Evolutionary conservation across 2,888 invertebrate species (phyloP).

Genomic region (Dicranocentrus wangi): DNA sequence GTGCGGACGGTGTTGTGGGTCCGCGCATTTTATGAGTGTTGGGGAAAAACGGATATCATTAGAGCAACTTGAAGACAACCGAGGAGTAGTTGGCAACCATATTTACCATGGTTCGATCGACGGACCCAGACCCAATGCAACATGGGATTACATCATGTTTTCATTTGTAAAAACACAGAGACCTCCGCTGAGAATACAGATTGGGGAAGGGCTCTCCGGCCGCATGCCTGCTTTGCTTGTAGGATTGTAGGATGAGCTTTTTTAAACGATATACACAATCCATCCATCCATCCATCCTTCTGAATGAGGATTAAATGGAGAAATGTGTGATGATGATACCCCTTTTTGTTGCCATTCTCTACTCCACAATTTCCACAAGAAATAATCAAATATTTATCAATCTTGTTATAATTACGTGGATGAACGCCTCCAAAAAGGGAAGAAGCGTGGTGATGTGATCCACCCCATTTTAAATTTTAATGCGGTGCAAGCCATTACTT

Average conservation of each 20-base stretch:
- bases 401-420: constrained; percentile 35
- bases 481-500: constrained; percentile 14
- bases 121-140: too few species aligned
- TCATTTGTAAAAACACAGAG: too few species aligned
- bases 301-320: too few species aligned
- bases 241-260: too few species aligned
- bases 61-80: not conserved
- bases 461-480: constrained; percentile 31
- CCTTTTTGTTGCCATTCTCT: too few species aligned
- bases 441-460: not conserved
- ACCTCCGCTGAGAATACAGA: not conserved
- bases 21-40: constrained; percentile 49
- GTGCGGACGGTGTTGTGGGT: constrained; percentile 21
- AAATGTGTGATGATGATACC: too few species aligned
- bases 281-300: too few species aligned
- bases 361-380: too few species aligned
- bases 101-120: constrained; percentile 8
- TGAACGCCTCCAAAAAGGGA: constrained; percentile 10
- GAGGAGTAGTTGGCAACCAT: too few species aligned
- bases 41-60: constrained; percentile 21
- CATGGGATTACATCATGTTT: constrained; percentile 4
- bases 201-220: too few species aligned
- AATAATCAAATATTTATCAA: constrained; percentile 40
- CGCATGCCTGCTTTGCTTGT: too few species aligned
- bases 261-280: too few species aligned